These are phyloP conservation scores for Sminthurinus aureus DNA, from an alignment of 2,888 invertebrate species.

Conservation along the genomic window DNA sequence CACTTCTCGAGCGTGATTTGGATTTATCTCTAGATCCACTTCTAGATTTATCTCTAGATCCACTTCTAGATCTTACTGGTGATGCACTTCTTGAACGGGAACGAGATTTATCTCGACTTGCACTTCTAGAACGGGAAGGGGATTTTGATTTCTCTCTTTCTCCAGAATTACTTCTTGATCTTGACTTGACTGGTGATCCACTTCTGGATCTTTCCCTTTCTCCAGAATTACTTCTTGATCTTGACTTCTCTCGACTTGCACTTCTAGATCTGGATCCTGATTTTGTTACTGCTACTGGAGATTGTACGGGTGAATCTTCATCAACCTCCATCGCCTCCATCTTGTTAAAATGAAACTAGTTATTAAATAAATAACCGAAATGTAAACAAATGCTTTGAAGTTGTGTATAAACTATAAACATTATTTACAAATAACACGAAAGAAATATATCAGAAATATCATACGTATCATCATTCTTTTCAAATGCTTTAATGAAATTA, in stretches of 20 bases:
- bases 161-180: constrained; percentile 60
- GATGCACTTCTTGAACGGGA: background rate
- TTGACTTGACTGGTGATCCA: constrained; percentile 58
- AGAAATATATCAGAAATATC: no score
- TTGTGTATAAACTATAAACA: no score
- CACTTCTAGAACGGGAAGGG: background rate
- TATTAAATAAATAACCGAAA: no score
- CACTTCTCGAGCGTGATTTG: constrained; percentile 19
- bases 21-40: background rate
- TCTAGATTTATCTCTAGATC: constrained; percentile 15
- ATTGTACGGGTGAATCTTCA: no score
- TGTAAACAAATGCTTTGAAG: no score
- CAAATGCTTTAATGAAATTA: no score
- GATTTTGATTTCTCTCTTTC: constrained; percentile 7
- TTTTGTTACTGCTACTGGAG: background rate
- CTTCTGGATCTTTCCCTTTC: constrained; percentile 13
- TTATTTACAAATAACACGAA: no score
- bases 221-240: constrained; percentile 60
- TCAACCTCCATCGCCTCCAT: no score
- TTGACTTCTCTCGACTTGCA: constrained; percentile 58
- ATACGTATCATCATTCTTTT: no score
- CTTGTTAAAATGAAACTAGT: background rate
- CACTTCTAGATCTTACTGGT: background rate
- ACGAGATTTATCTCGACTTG: constrained; percentile 4
- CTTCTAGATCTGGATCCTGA: constrained; percentile 20